These are phyloP conservation scores for Eublepharis macularius DNA, from an alignment of 2,113 vertebrate species.

Conservation along the genomic window DNA sequence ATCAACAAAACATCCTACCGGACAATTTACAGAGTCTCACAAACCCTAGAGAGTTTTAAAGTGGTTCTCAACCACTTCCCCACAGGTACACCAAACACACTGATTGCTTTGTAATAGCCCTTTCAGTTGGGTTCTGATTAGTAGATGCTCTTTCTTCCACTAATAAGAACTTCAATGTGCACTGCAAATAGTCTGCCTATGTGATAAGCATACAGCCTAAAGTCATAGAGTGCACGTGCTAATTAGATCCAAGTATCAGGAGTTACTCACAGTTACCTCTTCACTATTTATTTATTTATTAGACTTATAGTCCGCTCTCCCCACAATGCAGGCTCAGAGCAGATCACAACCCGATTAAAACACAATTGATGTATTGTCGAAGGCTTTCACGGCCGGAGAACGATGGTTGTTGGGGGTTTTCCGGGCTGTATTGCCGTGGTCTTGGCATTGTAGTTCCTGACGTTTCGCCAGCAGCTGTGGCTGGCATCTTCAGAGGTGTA, in stretches of 20 bases:
- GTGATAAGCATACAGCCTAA: not conserved
- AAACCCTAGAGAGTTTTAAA: not conserved
- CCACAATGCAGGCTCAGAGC: too few species aligned
- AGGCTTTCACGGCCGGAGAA: too few species aligned
- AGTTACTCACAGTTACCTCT: too few species aligned
- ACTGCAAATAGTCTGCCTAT: slow-evolving; percentile 10
- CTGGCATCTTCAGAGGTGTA: too few species aligned
- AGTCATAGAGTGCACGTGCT: not conserved
- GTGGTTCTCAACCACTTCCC: accelerated
- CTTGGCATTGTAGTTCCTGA: too few species aligned
- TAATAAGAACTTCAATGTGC: accelerated
- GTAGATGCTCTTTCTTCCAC: not conserved
- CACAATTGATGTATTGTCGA: too few species aligned
- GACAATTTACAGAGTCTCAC: accelerated
- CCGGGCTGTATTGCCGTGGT: too few species aligned
- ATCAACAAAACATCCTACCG: not conserved
- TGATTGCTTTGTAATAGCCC: accelerated
- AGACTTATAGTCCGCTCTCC: too few species aligned
- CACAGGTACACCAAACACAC: not conserved
- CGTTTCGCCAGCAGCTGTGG: too few species aligned
- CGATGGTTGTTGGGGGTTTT: too few species aligned
- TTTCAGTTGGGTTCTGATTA: not conserved
- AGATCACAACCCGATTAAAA: too few species aligned
- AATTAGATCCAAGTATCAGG: not conserved
- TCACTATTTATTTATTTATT: too few species aligned